These are phyloP conservation scores for Fulmarus glacialis DNA, from an alignment of 2,113 vertebrate genomes.

Conservation along the genomic window DNA sequence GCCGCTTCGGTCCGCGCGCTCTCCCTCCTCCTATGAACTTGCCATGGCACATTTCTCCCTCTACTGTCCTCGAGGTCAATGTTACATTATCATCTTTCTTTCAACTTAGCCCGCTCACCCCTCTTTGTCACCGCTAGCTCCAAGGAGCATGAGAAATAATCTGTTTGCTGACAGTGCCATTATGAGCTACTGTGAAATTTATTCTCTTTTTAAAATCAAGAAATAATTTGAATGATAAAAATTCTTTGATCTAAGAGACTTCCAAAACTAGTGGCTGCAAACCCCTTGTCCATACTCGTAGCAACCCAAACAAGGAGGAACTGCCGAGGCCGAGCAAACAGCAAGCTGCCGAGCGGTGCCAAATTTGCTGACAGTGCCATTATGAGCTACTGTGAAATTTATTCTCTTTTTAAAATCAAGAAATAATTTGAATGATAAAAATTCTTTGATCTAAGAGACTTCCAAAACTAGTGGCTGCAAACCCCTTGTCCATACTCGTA, in stretches of 20 bases:
- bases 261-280: not conserved
- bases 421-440: not conserved
- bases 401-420: not conserved
- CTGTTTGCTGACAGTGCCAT: not conserved
- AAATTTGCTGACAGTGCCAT: not conserved
- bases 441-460: not conserved
- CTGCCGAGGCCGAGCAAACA: not conserved
- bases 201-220: not conserved
- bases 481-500: not conserved
- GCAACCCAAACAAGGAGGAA: not conserved
- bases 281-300: not conserved
- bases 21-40: not conserved
- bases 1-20: rapidly evolving
- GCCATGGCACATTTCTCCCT: not conserved
- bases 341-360: not conserved
- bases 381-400: not conserved
- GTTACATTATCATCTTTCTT: not conserved
- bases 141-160: not conserved
- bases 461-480: not conserved
- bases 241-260: not conserved
- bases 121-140: not conserved
- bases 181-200: not conserved
- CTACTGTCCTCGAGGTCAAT: not conserved
- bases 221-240: not conserved
- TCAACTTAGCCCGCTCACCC: not conserved